Base-by-base conservation (phyloP, 2,888 invertebrate species). In the Himalopsyche anomala region DNA sequence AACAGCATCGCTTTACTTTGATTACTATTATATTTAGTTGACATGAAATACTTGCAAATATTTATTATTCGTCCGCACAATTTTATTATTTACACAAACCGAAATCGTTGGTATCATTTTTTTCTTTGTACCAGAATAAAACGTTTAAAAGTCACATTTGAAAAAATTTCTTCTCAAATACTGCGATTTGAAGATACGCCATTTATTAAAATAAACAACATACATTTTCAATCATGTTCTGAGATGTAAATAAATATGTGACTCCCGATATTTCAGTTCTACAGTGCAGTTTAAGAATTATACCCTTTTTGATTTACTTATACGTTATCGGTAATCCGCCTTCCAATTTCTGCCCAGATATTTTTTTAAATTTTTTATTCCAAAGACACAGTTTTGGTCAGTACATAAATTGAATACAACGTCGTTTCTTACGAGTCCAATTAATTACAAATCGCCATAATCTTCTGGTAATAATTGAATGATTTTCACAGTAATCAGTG, bases 381-480 rank as follows among this genome's bases (percentile, higher is more conserved):
- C 84, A 86, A 86, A 84, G 86, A 86, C 86, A 84, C 86, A 86
- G 56, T 84, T 83, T 86, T 86, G 86, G 86, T 86, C 86, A 86
- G 86, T 86, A 86, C 86, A 82, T 82, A 56, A 56, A 56, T 82
- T 55, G 40, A 56, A 62, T 28, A 55, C 82, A 19, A 28, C 74
- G 36, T 36, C 62, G 28, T 74, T 74, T 5, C 15, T 62, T 28
- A 36, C 74, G 36, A 74, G 36, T 74, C 36, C 74, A 36, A 74
- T 74, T 36, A 19, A 36, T 74, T 74, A 74, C 36, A 74, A 62
- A 19, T 62, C n/a, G 28, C 9, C 36, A 74, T 74, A 28, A 38
- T 62, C 9, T 2, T 62, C 28, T 74, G 74, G 36, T 36, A 74
- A 36, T 74, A 74, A 74, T 74, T 74, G 74, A 74, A 74, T 74